Base-by-base conservation (phyloP, 92 coral and sea anemone genomes). In the Phymanthus crucifer region DNA sequence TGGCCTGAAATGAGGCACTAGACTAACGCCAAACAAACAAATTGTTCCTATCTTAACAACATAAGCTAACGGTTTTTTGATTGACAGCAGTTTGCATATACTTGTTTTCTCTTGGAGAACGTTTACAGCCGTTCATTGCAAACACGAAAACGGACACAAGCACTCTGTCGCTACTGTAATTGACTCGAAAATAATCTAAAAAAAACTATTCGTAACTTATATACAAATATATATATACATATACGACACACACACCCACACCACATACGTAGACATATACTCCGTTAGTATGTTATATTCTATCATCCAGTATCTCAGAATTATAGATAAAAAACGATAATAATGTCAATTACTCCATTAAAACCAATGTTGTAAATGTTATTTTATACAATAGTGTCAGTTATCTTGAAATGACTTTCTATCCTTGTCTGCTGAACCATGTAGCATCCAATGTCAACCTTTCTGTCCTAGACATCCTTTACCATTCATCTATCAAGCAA, bases 401-500 rank as follows among this genome's bases (percentile, higher is more conserved):
- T 12, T 61, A 61, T 61, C 33, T 61, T 61, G 7, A 57, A n/a
- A n/a, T 17, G 11, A 61, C 32, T 24, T 0, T 4, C 3, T 61
- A 3, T 61, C 29, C 34, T 61, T 61, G 68, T 61, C 17, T 61
- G 34, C 3, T 24, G 34, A 29, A 61, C 34, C 68, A 61, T 24
- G 19, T 27, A 24, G 34, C 68, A 61, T 24, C 33, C n/a, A 12
- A 14, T 18, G 40, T 34, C 71, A 18, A 17, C 21, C 35, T 54
- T 36, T 48, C 78, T 48, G 46, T 75, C 81, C 68, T 29, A 61
- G 16, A 29, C 7, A 12, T n/a, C 16, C 68, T 57, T 35, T 61
- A 40, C 81, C 68, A 61, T 77, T 31, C n/a, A 27, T 77, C 79
- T 75, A 61, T 61, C 47, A 37, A 71, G n/a, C 35, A 43, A 16